A percentile compares a stretch with the other conserved stretches of the same genome.
phyloP scores from a whole-genome alignment of 2,888 invertebrate species.

The Dichetophora obliterata region DNA sequence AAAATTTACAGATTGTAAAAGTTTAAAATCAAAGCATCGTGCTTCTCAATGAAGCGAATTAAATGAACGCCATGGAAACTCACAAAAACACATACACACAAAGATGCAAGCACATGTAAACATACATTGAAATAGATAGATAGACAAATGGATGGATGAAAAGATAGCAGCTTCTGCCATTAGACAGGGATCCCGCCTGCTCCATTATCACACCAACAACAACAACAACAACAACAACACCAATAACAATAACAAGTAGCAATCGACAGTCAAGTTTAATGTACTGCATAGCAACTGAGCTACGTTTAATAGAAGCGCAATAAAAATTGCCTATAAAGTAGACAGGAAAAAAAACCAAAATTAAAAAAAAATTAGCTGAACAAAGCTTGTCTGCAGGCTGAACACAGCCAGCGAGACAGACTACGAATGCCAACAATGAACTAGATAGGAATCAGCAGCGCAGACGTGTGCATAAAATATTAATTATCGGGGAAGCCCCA shows the following conservation, averaged over 20 bases:
- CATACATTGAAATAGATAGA: neutral
- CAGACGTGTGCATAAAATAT: slow-evolving; percentile 55
- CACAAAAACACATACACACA: neutral
- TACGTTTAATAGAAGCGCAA: slow-evolving; percentile 31
- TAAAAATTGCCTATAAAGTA: slow-evolving; percentile 29
- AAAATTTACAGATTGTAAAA: slow-evolving; percentile 40
- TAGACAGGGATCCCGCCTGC: slow-evolving; percentile 20
- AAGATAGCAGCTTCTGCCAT: neutral
- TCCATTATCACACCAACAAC: neutral
- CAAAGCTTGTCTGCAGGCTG: neutral
- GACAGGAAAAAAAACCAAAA: neutral
- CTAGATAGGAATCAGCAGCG: slow-evolving; percentile 51
- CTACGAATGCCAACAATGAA: slow-evolving; percentile 19
- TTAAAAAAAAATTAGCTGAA: neutral
- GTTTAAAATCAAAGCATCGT: neutral
- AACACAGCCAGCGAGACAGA: neutral
- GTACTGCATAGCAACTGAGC: slow-evolving; percentile 30
- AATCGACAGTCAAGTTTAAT: slow-evolving; percentile 28
- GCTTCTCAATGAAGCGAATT: slow-evolving; percentile 28
- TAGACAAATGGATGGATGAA: neutral
- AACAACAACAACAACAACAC: slow-evolving; percentile 8
- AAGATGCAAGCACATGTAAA: neutral
- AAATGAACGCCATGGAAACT: neutral
- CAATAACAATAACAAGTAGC: slow-evolving; percentile 5
- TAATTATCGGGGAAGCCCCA: slow-evolving; percentile 48